phyloP scores from a whole-genome alignment of 2,888 invertebrate species.

The Danaus chrysippus region DNA sequence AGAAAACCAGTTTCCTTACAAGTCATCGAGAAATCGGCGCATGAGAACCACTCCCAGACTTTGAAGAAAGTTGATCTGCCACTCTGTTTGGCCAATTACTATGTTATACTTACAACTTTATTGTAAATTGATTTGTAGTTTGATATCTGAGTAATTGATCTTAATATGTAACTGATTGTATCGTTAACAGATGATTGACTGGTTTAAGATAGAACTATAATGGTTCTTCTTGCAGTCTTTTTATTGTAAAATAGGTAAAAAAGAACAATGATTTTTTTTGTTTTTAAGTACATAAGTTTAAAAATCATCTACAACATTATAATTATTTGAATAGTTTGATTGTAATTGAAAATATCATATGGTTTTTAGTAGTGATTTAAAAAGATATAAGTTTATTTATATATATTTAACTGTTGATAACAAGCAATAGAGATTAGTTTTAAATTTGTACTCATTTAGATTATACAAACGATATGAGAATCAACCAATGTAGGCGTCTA shows the following conservation, averaged over 20 bases:
- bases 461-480: constrained; percentile 12
- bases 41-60: constrained; percentile 39
- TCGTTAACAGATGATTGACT: not conserved
- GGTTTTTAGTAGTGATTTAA: too few species aligned
- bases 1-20: constrained; percentile 55
- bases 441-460: not conserved
- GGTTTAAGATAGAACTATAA: not conserved
- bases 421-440: not conserved
- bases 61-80: constrained; percentile 38
- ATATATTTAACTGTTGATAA: too few species aligned
- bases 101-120: constrained; percentile 28
- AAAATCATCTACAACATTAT: too few species aligned
- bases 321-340: too few species aligned
- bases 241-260: too few species aligned
- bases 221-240: too few species aligned
- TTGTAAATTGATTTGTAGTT: constrained; percentile 12
- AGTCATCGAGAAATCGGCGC: constrained; percentile 71
- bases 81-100: constrained; percentile 30
- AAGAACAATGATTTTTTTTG: not conserved
- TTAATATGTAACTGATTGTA: not conserved
- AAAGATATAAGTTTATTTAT: too few species aligned
- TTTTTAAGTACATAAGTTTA: not conserved
- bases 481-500: constrained; percentile 25
- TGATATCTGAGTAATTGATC: not conserved
- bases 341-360: too few species aligned